These are phyloP conservation scores for Anthophora plumipes DNA, from an alignment of 2,888 invertebrate species.

Conservation along the genomic window DNA sequence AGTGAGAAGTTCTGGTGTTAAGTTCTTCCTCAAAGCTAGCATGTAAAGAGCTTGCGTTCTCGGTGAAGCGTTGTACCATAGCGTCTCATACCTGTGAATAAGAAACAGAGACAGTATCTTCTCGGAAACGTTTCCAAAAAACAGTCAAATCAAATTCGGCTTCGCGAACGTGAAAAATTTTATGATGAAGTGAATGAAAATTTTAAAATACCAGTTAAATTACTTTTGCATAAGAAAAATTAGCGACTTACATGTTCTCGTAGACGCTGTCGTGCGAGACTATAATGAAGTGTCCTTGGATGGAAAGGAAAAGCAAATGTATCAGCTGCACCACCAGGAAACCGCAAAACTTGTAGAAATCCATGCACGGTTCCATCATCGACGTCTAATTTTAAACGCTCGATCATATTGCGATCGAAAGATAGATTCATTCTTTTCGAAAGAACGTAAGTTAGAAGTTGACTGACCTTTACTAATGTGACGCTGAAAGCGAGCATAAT, in stretches of 20 bases:
- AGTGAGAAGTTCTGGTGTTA: background rate
- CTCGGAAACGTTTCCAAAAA: background rate
- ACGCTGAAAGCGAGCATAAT: constrained; percentile 7
- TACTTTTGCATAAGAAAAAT: no score
- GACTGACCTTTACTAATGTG: constrained; percentile 3
- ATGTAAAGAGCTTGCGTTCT: background rate
- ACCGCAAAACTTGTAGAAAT: background rate
- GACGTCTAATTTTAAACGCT: background rate
- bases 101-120: no score
- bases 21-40: background rate
- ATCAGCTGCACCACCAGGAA: constrained; percentile 12
- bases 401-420: background rate
- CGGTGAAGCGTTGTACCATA: constrained; percentile 4
- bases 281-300: constrained; percentile 27
- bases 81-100: constrained; percentile 1
- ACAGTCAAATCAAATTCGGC: background rate
- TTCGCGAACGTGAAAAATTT: background rate
- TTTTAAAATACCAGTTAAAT: no score
- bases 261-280: background rate
- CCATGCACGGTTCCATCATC: background rate
- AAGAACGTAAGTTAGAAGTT: background rate
- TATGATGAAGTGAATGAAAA: no score
- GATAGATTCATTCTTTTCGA: background rate
- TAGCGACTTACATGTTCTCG: background rate
- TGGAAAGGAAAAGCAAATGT: constrained; percentile 16